Base-by-base conservation (phyloP, 1,140 invertebrate species). In the Dreissena rostriformis region DNA sequence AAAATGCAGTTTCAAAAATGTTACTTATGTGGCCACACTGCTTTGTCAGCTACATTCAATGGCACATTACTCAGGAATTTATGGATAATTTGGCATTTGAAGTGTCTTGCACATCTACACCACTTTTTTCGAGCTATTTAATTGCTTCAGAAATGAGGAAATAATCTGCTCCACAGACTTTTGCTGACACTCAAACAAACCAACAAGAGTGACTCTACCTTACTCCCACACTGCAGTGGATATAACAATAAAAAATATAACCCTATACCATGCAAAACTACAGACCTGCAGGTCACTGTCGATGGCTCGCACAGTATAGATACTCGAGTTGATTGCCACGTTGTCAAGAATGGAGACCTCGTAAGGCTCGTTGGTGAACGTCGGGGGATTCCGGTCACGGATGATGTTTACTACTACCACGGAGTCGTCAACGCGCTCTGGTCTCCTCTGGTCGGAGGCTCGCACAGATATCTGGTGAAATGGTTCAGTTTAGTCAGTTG, bases 331-430 rank as follows among this genome's bases (percentile, higher is more conserved):
- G 24, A 89, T 65, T 24, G 80, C 11, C 12, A 77, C 52, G 57
- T 24, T 74, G 19, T 88, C 85, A 0, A 15, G 17, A 12, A 89
- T 71, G 17, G 51, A 55, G n/a, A 84, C 75, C n/a, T 66, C 17
- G 68, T 89, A 89, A 19, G 88, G 88, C 26, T 74, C 78, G 22
- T 75, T 84, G 53, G 61, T 68, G 61, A 87, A 89, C 55, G 67
- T 57, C 10, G 88, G 88, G 17, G 85, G 61, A 57, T 75, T 81
- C 53, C 80, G 84, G 76, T 88, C 81, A 22, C 88, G 51, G 8
- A 78, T 80, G 28, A 89, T 72, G 51, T 26, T 71, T 11, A 89
- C 78, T 0, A 53, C 12, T 22, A 79, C 85, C 28, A 70, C 61
- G 15, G 80, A 68, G 51, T 85, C 81, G 29, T 83, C 84, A 53